Evolutionary conservation across 2,888 invertebrate species (phyloP).

Genomic region (Acanthococcus lagerstroemiae): DNA sequence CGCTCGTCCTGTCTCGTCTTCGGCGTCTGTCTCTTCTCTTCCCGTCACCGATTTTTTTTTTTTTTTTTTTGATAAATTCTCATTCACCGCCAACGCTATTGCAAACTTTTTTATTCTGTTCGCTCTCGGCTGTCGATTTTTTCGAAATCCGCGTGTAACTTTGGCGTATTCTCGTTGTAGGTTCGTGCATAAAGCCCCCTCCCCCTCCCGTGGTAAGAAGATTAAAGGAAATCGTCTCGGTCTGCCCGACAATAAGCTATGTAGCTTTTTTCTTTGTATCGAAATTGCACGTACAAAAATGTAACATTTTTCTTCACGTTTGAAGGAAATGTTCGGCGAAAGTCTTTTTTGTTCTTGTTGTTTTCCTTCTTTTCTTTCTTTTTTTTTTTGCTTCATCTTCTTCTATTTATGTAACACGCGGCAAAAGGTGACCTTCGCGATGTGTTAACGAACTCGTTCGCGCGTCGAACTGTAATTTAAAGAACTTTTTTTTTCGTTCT

Average conservation of each 20-base stretch:
- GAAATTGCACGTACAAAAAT: no score
- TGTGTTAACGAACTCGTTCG: conserved; percentile 25
- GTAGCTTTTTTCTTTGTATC: no score
- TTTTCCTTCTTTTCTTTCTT: conserved; percentile 5
- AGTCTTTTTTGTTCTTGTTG: background rate
- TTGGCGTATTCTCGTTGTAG: no score
- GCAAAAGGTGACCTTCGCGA: conserved; percentile 23
- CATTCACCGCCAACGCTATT: background rate
- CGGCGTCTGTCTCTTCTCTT: conserved; percentile 9
- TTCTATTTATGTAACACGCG: conserved; percentile 28
- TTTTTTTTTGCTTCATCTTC: conserved; percentile 1
- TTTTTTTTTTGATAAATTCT: no score
- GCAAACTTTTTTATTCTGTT: background rate
- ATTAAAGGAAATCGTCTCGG: no score
- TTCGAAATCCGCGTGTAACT: no score
- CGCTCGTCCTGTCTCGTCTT: background rate
- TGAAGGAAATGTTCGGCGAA: background rate
- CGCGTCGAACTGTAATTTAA: background rate
- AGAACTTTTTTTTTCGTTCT: no score
- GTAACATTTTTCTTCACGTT: no score
- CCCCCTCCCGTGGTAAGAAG: no score
- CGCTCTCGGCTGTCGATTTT: no score
- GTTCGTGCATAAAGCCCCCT: no score
- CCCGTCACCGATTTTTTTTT: background rate
- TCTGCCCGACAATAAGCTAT: no score